Evolutionary conservation across 92 coral and sea anemone genomes (phyloP), one percentile per base, ranked within the genome.

Genomic region (Virgularia gustaviana): DNA sequence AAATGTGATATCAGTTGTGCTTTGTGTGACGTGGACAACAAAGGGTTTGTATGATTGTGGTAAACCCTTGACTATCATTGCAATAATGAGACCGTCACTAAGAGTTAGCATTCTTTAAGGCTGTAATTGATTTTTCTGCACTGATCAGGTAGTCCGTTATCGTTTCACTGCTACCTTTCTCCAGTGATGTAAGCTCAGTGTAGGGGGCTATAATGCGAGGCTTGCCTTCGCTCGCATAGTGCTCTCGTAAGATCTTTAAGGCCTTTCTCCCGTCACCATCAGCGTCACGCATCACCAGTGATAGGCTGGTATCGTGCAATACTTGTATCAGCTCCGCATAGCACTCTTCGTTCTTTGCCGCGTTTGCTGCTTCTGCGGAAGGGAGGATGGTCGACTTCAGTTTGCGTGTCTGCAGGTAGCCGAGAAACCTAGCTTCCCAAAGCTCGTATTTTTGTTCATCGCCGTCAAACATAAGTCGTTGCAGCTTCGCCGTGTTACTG

Each of bases 361-460:
- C 63, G 31, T 57, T 22, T 5, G 57, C 66, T 30, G 0, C 66
- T 18, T 57, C 51, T 32, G 52, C 70, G 13, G 53, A 64, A 7
- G 65, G 76, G 0, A 12, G 1, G 51, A 73, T 73, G 2, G 35
- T 57, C 7, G 43, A 11, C 60, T 57, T 74, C 28, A 80, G 25
- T 32, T 63, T 75, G 42, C 37, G 85, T 11, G 49, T 11, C 28
- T 39, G 12, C 72, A 57, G 64, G 28, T 75, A 74, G 16, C 81
- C 71, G 35, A 81, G 72, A 22, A 81, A 81, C 42, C 49, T 81
- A 1, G 47, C 44, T 49, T 81, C 77, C 77, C 81, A 81, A 9
- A 63, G 77, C 54, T 81, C 85, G 36, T 65, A 74, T 65, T 66
- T 75, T 4, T 31, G n/a, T 23, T 81, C 81, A 28, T 82, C 83